These are phyloP conservation scores for Phortica okadai DNA, from an alignment of 2,888 invertebrate species.

Conservation along the genomic window DNA sequence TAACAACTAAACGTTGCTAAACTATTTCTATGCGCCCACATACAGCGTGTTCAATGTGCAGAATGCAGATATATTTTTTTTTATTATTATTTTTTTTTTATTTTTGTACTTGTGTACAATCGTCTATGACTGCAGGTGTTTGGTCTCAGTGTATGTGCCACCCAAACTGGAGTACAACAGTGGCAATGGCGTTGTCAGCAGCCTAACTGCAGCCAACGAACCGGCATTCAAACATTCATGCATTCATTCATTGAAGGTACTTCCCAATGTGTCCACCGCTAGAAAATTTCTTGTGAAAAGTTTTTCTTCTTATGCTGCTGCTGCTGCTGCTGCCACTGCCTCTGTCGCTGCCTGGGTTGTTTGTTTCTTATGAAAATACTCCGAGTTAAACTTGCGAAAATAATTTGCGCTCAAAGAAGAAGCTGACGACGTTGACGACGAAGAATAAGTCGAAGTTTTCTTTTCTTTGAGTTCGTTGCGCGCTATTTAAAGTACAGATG, in stretches of 20 bases:
- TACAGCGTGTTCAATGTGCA: neutral
- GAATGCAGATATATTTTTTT: neutral
- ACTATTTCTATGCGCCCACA: constrained; percentile 14
- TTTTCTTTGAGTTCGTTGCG: constrained; percentile 21
- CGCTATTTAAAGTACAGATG: constrained; percentile 10
- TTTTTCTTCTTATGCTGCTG: constrained; percentile 19
- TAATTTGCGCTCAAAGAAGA: constrained; percentile 58
- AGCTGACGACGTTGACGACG: neutral
- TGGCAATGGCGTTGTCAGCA: neutral
- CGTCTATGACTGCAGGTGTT: constrained; percentile 64
- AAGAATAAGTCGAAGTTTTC: constrained; percentile 1
- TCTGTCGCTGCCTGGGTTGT: constrained; percentile 45
- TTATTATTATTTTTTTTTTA: constrained; percentile 13
- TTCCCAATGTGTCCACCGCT: neutral
- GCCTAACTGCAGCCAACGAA: constrained; percentile 10
- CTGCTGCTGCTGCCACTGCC: constrained; percentile 33
- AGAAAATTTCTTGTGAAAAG: constrained; percentile 30
- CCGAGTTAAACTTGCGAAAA: constrained; percentile 58
- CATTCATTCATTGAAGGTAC: constrained; percentile 4
- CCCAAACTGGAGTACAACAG: neutral
- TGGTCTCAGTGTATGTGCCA: constrained; percentile 31
- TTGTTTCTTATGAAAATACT: constrained; percentile 63
- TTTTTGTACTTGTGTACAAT: neutral
- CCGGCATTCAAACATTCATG: constrained; percentile 26
- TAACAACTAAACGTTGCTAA: neutral